phyloP scores from a whole-genome alignment of 1,140 invertebrate species.

The Bombus cullumanus region DNA sequence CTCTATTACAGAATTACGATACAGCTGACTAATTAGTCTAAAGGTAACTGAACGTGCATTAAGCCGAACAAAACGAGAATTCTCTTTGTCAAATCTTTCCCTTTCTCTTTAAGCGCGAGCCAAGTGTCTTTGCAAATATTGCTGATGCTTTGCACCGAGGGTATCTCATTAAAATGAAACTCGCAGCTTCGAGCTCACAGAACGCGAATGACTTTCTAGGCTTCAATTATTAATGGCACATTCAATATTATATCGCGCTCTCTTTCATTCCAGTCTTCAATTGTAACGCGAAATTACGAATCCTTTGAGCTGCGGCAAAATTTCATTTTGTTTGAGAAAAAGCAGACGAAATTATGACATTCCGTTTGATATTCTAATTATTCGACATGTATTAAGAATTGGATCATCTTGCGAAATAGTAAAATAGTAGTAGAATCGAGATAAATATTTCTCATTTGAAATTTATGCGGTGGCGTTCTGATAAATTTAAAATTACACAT shows the following conservation, averaged over 20 bases:
- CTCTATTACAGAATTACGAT: background rate
- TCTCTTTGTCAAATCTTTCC: background rate
- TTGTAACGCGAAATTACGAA: background rate
- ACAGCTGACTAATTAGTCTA: background rate
- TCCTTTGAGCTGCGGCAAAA: background rate
- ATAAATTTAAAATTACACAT: too few species aligned
- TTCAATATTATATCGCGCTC: background rate
- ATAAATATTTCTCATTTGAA: too few species aligned
- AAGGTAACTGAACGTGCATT: background rate
- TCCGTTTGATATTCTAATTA: background rate
- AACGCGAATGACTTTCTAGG: background rate
- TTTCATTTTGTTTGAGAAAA: background rate
- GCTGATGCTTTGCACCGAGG: background rate
- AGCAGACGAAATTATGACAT: background rate
- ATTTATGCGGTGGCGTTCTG: too few species aligned
- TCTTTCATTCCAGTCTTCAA: background rate
- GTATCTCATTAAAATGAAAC: conserved; percentile 11
- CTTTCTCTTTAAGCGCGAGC: background rate
- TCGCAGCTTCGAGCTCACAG: background rate
- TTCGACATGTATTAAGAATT: too few species aligned
- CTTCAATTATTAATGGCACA: background rate
- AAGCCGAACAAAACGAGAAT: conserved; percentile 1
- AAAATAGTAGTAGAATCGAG: too few species aligned
- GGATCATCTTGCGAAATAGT: too few species aligned
- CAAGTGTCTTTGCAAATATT: conserved; percentile 5